Percentiles rank a stretch among this genome's conserved stretches.
phyloP scores from a whole-genome alignment of 2,888 invertebrate species.

The Leptura quadrifasciata region DNA sequence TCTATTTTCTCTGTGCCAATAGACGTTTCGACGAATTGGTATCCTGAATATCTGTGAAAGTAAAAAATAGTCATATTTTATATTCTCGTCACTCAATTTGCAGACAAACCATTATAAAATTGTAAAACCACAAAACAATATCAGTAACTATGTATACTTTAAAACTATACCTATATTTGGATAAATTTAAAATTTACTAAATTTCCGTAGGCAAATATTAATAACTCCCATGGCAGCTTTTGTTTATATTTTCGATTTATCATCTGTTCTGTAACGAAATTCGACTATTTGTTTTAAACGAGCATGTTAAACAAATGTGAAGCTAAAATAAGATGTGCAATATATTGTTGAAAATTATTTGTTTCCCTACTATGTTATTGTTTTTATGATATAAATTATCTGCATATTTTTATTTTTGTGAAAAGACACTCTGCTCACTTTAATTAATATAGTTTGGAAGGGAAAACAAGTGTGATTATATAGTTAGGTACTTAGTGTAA shows the following conservation, averaged over 20 bases:
- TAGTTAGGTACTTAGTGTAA: conserved; percentile 67
- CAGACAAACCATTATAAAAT: conserved; percentile 30
- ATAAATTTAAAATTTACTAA: background rate
- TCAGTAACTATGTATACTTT: conserved; percentile 5
- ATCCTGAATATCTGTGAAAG: conserved; percentile 41
- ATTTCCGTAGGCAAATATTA: background rate
- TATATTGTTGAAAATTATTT: conserved; percentile 56
- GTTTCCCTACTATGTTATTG: conserved; percentile 43
- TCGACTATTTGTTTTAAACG: conserved; percentile 22
- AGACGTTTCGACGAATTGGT: conserved; percentile 62
- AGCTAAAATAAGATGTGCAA: conserved; percentile 52
- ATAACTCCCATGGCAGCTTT: background rate
- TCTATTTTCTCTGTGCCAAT: conserved; percentile 64
- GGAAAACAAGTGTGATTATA: conserved; percentile 72
- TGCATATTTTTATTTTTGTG: conserved; percentile 54
- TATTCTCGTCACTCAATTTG: conserved; percentile 28
- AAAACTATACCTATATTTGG: background rate
- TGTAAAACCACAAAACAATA: conserved; percentile 21
- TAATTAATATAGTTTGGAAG: conserved; percentile 61
- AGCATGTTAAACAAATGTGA: conserved; percentile 24
- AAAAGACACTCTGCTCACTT: conserved; percentile 66
- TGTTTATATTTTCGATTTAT: conserved; percentile 13
- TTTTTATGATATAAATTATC: conserved; percentile 40
- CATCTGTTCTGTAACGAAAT: conserved; percentile 14
- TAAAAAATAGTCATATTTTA: conserved; percentile 39